Base-by-base conservation (phyloP, 23 tunicate genomes). In the Ascidia mentula region DNA sequence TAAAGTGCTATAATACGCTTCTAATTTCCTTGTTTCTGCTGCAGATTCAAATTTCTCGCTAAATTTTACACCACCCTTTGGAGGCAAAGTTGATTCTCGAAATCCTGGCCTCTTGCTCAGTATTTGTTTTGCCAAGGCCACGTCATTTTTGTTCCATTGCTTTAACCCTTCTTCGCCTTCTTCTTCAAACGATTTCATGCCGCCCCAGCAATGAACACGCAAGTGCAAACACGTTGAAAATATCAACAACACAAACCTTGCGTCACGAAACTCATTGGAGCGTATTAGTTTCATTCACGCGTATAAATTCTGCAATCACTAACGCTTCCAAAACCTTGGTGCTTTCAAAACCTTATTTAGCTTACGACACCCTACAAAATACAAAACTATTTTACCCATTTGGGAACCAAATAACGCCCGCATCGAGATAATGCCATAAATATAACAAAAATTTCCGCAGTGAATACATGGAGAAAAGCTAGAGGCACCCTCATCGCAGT, bases 61-160 rank as follows among this genome's bases (percentile, higher is more conserved):
- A 74, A 75, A 87, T 46, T 92, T 92, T 18, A 80, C 59, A 12
- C 97, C 97, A 42, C 88, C 89, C 82, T 87, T 92, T 12, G 88
- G 77, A 18, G 79, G 69, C 0, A 84, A 35, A 38, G 31, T 28
- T 31, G 33, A 15, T 13, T 53, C 26, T n/a, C 38, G 46, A 74
- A 61, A 32, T 12, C 88, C 83, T 24, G 91, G 86, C 22, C 91
- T 74, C 45, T 76, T 37, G 5, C 69, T 37, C 37, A 89, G 53
- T 36, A 89, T 60, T 53, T 82, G 59, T 17, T 59, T 37, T 22
- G 93, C 93, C 6, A 73, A 71, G 28, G 72, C 69, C 0, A 76
- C 42, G 31, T 82, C 88, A 0, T 45, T 45, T 31, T 82, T 38
- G 65, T 28, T 9, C 65, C 65, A 53, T n/a, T n/a, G n/a, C n/a